phyloP scores from a whole-genome alignment of 2,797 vertebrate genomes.

The Ptychobarbus kaznakovi region DNA sequence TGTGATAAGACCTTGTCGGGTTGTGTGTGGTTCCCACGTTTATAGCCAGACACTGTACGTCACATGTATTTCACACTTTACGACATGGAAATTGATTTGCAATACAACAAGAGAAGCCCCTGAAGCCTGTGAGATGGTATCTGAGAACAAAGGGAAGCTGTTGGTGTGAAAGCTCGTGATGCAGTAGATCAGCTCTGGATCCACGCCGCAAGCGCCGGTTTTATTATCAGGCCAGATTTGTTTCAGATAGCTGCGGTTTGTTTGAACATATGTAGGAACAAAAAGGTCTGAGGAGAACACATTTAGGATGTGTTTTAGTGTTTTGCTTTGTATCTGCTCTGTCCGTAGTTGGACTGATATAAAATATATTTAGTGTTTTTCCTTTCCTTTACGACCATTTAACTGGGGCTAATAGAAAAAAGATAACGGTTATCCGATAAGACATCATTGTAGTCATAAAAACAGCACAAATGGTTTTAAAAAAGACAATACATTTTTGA shows the following conservation, averaged over 20 bases:
- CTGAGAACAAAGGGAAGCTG: constrained; percentile 63
- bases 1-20: background rate
- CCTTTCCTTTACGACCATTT: background rate
- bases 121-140: constrained; percentile 60
- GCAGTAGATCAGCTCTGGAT: constrained; percentile 47
- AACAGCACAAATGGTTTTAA: constrained; percentile 11
- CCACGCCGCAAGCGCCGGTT: constrained; percentile 60
- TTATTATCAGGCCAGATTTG: constrained; percentile 51
- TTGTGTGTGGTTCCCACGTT: background rate
- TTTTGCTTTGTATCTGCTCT: background rate
- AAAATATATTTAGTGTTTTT: constrained; percentile 1
- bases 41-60: background rate
- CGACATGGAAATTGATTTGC: constrained; percentile 48
- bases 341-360: background rate
- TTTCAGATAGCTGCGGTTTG: constrained; percentile 61
- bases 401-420: constrained; percentile 4
- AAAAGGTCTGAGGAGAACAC: background rate
- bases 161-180: constrained; percentile 56
- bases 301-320: background rate
- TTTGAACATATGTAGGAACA: constrained; percentile 59
- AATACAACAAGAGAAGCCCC: constrained; percentile 24
- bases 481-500: background rate
- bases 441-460: constrained; percentile 3
- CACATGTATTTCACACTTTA: constrained; percentile 42
- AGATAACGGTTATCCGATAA: background rate